phyloP scores from a whole-genome alignment of 2,888 invertebrate genomes.

The Gordius sp. region DNA sequence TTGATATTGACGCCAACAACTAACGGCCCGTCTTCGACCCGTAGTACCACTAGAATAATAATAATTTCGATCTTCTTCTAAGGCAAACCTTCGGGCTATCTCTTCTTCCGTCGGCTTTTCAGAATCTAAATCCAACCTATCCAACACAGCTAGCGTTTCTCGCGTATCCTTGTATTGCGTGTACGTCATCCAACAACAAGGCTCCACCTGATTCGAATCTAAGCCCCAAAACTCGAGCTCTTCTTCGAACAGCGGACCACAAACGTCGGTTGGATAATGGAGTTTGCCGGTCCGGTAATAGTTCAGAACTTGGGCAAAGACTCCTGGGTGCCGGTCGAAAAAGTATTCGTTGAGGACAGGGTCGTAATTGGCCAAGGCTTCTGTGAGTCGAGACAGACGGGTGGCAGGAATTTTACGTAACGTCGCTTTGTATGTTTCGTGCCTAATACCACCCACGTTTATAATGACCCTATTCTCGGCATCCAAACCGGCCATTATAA shows the following conservation, averaged over 20 bases:
- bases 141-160: slow-evolving; percentile 84
- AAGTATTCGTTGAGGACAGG: slow-evolving; percentile 97
- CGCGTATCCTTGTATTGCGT: slow-evolving; percentile 57
- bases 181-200: slow-evolving; percentile 99
- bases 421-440: slow-evolving; percentile 35
- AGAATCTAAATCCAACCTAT: slow-evolving; percentile 81
- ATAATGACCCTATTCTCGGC: slow-evolving; percentile 71
- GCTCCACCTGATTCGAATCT: slow-evolving; percentile 69
- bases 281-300: slow-evolving; percentile 68
- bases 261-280: slow-evolving; percentile 94
- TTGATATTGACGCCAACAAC: slow-evolving; percentile 65
- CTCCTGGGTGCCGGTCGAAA: slow-evolving; percentile 77
- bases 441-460: slow-evolving; percentile 71
- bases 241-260: slow-evolving; percentile 92
- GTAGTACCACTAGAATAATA: slow-evolving; percentile 46
- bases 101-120: slow-evolving; percentile 93
- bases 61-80: slow-evolving; percentile 48
- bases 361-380: slow-evolving; percentile 93
- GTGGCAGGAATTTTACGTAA: slow-evolving; percentile 68
- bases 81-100: slow-evolving; percentile 80
- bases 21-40: slow-evolving; percentile 23
- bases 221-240: slow-evolving; percentile 97
- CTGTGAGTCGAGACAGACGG: slow-evolving; percentile 50
- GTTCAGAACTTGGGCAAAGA: slow-evolving; percentile 60
- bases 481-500: slow-evolving; percentile 34